phyloP scores from a whole-genome alignment of 2,888 invertebrate species.

The Thymelicus lineola region DNA sequence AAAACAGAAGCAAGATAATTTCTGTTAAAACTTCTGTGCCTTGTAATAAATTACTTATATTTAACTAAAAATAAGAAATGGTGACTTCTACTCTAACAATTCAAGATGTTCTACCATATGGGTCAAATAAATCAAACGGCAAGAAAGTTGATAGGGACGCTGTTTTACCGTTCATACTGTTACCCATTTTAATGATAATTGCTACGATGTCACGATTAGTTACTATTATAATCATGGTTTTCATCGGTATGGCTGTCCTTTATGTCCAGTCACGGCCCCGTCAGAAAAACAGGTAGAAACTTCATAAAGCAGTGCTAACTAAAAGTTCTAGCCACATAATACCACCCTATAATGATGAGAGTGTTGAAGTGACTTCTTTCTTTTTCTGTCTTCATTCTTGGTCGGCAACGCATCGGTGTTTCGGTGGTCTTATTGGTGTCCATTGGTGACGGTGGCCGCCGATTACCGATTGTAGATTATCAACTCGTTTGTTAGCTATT shows the following conservation, averaged over 20 bases:
- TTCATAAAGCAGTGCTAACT: background rate
- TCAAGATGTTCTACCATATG: conserved; percentile 67
- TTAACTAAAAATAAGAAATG: conserved; percentile 47
- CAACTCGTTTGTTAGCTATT: no score
- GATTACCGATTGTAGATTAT: no score
- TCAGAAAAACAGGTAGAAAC: conserved; percentile 72
- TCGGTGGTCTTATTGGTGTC: no score
- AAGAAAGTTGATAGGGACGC: conserved; percentile 72
- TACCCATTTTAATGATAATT: conserved; percentile 67
- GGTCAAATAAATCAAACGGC: conserved; percentile 53
- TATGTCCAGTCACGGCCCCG: conserved; percentile 74
- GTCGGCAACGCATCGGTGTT: no score
- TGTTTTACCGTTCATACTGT: conserved; percentile 70
- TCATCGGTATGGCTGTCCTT: conserved; percentile 73
- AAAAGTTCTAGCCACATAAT: no score
- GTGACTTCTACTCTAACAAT: conserved; percentile 58
- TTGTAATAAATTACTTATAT: background rate
- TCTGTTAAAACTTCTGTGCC: background rate
- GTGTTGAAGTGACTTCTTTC: no score
- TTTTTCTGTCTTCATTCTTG: no score
- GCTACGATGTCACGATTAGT: conserved; percentile 67
- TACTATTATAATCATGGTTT: conserved; percentile 70
- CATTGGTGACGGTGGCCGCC: no score
- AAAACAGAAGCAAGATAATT: no score
- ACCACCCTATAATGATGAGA: no score